Conservation (phyloP, 2,888 invertebrate genomes). For the Trachelus troglodyta region DNA sequence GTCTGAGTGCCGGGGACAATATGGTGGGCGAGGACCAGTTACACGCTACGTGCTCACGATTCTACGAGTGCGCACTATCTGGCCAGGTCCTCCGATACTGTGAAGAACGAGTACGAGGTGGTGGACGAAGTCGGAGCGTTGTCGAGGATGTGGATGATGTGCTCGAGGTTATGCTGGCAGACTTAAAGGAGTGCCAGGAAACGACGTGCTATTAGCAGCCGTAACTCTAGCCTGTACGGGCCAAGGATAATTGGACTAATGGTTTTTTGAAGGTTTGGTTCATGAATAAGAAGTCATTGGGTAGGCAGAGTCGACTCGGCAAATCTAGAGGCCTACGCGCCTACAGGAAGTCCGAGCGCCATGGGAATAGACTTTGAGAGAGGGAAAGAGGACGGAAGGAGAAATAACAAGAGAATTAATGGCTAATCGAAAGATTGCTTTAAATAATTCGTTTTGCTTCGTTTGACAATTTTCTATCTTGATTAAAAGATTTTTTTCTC, state of each 20-base stretch:
- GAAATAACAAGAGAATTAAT: background rate
- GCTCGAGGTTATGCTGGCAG: constrained; percentile 28
- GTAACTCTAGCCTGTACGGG: constrained; percentile 53
- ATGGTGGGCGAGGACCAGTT: constrained; percentile 57
- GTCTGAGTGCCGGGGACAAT: constrained; percentile 49
- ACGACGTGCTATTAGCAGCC: constrained; percentile 32
- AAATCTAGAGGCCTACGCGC: background rate
- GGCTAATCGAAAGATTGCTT: background rate
- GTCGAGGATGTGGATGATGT: constrained; percentile 12
- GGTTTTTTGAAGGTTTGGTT: constrained; percentile 38
- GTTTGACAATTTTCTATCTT: background rate
- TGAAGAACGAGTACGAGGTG: constrained; percentile 2
- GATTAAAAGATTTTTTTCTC: background rate
- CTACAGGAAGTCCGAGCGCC: background rate
- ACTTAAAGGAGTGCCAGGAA: constrained; percentile 61
- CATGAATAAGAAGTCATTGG: constrained; percentile 26
- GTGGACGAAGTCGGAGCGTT: constrained; percentile 5
- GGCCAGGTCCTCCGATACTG: constrained; percentile 8
- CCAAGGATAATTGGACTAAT: constrained; percentile 59
- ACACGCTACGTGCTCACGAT: constrained; percentile 54
- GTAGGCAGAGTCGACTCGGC: background rate
- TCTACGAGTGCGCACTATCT: constrained; percentile 21
- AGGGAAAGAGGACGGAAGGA: background rate
- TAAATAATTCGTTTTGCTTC: background rate
- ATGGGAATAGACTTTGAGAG: background rate